Evolutionary conservation across 2,888 invertebrate genomes (phyloP).

Genomic region (Meghimatium bilineatum): DNA sequence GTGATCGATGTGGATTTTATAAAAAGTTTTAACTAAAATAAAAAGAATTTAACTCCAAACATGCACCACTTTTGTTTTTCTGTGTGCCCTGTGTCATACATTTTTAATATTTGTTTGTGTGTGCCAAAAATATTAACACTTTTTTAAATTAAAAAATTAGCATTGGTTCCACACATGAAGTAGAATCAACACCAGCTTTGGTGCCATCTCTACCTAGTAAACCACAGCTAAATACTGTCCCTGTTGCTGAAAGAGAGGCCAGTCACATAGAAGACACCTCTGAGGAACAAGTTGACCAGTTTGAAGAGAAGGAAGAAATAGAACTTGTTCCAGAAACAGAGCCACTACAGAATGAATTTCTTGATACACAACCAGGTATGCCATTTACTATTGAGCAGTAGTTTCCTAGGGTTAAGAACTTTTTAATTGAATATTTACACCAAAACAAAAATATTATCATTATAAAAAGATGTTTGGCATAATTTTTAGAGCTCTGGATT

Average conservation of each 20-base stretch:
- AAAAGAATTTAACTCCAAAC: too few relatives aligned
- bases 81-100: too few relatives aligned
- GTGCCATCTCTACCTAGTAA: slow-evolving; percentile 30
- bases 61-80: too few relatives aligned
- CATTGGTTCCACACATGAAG: slow-evolving; percentile 70
- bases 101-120: too few relatives aligned
- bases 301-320: slow-evolving; percentile 63
- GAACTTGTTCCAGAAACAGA: slow-evolving; percentile 71
- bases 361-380: slow-evolving; percentile 41
- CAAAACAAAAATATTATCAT: too few relatives aligned
- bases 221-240: slow-evolving; percentile 22
- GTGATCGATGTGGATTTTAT: too few relatives aligned
- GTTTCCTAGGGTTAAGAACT: neutral
- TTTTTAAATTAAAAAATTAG: slow-evolving; percentile 57
- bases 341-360: slow-evolving; percentile 24
- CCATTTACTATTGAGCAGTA: neutral
- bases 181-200: slow-evolving; percentile 63
- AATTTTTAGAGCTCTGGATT: too few relatives aligned
- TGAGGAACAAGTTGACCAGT: slow-evolving; percentile 26
- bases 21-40: too few relatives aligned
- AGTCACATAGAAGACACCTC: slow-evolving; percentile 15
- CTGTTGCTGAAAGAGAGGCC: slow-evolving; percentile 4
- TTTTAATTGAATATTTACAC: too few relatives aligned
- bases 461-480: too few relatives aligned
- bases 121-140: too few relatives aligned